Base-by-base conservation (phyloP, 2,888 invertebrate genomes). In the Abscondita cerata region DNA sequence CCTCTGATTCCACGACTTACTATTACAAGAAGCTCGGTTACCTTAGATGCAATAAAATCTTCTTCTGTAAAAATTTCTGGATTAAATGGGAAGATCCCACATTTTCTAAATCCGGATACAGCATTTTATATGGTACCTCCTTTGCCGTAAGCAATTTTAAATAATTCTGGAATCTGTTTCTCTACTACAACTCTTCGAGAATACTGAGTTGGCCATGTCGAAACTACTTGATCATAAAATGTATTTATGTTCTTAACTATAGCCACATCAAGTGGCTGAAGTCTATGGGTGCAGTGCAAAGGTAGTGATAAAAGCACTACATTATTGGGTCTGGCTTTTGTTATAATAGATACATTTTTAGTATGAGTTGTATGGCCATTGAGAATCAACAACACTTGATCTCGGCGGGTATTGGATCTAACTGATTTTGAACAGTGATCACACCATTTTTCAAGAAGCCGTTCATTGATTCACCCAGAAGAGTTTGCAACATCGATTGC, bases 401-500 rank as follows among this genome's bases (percentile, higher is more conserved):
- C 34, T 18, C 8, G n/a, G n/a, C 40, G 19, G 20, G 36, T 46
- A 15, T 52, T 46, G 16, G 53, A 46, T 13, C 11, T 18, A 9
- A 53, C 25, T 57, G 18, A 15, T 53, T 34, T 33, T 13, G 54
- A 33, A 59, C 54, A 59, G 44, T 53, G 44, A 12, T 54, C 46
- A 52, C 41, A 53, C 15, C 52, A 59, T 47, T 40, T 4, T 6
- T 31, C 41, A 46, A 59, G 54, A 3, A 59, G 6, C 31, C 46
- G 41, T 34, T 55, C 53, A 36, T 52, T 59, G n/a, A 59, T 59
- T 34, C 59, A 59, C 8, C 46, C 44, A 1, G 59, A 53, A 8
- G 59, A 53, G 18, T 41, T 59, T 19, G 53, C 44, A 44, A 4
- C 16, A 34, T 4, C 53, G 31, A 46, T 16, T 16, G 52, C 58